These are phyloP conservation scores for Chrysopilus asiliformis DNA, from an alignment of 2,888 invertebrate species.

Conservation along the genomic window DNA sequence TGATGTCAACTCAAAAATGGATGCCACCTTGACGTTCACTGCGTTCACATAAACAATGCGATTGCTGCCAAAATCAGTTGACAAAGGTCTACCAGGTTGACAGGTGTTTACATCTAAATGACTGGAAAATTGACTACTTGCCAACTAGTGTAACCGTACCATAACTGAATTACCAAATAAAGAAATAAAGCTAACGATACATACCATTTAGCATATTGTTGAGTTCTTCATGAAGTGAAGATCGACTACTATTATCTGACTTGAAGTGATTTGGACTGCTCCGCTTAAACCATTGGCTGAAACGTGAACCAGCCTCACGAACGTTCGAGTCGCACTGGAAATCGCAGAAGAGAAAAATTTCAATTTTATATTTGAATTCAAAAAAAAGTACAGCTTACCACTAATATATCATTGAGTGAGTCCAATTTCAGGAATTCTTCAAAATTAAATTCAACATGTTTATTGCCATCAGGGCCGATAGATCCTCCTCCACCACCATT, in stretches of 20 bases:
- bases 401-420: conserved; percentile 55
- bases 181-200: no score
- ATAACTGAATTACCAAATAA: no score
- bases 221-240: conserved; percentile 47
- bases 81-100: no score
- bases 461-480: conserved; percentile 1
- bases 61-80: no score
- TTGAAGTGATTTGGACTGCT: conserved; percentile 11
- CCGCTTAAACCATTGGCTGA: conserved; percentile 66
- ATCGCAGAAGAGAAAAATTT: no score
- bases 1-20: no score
- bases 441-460: conserved; percentile 53
- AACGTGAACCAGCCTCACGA: conserved; percentile 49
- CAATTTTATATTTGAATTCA: no score
- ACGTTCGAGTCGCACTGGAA: conserved; percentile 48
- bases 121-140: no score
- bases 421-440: conserved; percentile 78
- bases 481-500: not conserved
- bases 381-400: conserved; percentile 50
- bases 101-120: no score
- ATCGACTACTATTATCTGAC: conserved; percentile 41
- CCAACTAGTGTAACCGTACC: no score
- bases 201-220: conserved; percentile 53
- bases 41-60: no score
- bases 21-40: no score